A percentile compares a stretch with the other conserved stretches of the same genome.
Conservation (phyloP, 1,140 invertebrate species). For the Proales similis region DNA sequence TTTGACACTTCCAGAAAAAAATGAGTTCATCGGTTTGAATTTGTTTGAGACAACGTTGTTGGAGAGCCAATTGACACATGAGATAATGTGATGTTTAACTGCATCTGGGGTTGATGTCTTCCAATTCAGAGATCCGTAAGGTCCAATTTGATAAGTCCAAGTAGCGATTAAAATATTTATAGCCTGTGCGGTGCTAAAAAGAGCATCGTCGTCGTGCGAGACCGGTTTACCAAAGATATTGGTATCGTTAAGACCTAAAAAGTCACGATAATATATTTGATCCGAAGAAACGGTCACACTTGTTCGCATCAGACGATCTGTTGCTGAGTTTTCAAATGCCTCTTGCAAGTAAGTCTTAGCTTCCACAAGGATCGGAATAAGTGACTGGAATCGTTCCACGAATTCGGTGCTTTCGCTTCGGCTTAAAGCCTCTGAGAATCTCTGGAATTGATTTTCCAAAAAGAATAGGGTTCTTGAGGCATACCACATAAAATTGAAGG, state of each 20-base stretch:
- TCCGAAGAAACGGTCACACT: conserved; percentile 7
- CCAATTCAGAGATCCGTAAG: conserved; percentile 38
- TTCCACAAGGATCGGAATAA: conserved; percentile 20
- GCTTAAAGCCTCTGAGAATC: conserved; percentile 14
- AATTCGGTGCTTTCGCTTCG: conserved; percentile 38
- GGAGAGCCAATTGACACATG: conserved; percentile 41
- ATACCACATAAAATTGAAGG: conserved; percentile 48
- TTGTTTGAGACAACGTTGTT: conserved; percentile 41
- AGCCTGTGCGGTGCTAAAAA: conserved; percentile 45
- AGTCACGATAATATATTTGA: conserved; percentile 44
- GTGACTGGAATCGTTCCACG: conserved; percentile 38
- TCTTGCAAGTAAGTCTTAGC: conserved; percentile 26
- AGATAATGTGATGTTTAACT: conserved; percentile 41
- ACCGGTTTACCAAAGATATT: conserved; percentile 40
- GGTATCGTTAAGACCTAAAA: conserved; percentile 45
- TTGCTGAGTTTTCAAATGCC: conserved; percentile 25
- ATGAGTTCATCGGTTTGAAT: conserved; percentile 47
- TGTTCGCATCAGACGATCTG: conserved; percentile 1
- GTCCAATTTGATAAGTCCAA: conserved; percentile 41
- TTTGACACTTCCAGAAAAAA: conserved; percentile 48
- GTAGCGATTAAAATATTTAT: conserved; percentile 42
- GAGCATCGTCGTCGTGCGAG: conserved; percentile 42
- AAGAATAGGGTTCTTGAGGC: conserved; percentile 43
- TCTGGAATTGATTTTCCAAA: conserved; percentile 35
- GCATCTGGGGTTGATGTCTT: conserved; percentile 40